Percentiles rank a stretch among this genome's conserved stretches.
phyloP scores from a whole-genome alignment of 2,797 vertebrate genomes.

The Coendou prehensilis region DNA sequence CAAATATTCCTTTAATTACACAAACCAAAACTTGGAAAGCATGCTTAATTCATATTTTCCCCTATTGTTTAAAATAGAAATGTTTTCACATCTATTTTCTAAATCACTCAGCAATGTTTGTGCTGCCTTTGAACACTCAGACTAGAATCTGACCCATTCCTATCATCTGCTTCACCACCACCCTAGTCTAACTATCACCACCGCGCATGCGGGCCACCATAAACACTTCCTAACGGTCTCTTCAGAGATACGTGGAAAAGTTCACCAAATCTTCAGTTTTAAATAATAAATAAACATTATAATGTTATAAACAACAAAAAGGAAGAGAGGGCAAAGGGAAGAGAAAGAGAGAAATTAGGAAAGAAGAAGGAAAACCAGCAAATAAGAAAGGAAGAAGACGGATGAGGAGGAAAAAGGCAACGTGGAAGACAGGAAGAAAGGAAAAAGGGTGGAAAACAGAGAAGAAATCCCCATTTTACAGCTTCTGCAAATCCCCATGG shows the following conservation, averaged over 20 bases:
- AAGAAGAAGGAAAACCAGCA: neutral
- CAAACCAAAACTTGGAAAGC: neutral
- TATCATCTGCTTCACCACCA: neutral
- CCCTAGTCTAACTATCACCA: neutral
- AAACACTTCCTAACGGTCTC: neutral
- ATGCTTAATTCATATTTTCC: neutral
- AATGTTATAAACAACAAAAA: neutral
- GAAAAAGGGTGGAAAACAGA: neutral
- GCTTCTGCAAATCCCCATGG: neutral
- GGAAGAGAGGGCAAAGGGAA: too few relatives aligned
- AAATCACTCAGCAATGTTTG: neutral
- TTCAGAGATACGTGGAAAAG: neutral
- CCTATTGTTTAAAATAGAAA: neutral
- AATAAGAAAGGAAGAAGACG: neutral
- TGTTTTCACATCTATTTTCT: neutral
- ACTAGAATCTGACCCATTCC: neutral
- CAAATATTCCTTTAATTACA: neutral
- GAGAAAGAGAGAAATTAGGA: too few relatives aligned
- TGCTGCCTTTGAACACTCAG: neutral
- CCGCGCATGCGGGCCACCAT: neutral
- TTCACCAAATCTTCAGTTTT: neutral
- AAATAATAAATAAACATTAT: constrained; percentile 1
- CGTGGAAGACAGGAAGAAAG: neutral
- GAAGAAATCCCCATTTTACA: neutral
- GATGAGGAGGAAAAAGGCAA: neutral